These are phyloP conservation scores for Plagiodera versicolora DNA, from an alignment of 2,888 invertebrate species.

Conservation along the genomic window DNA sequence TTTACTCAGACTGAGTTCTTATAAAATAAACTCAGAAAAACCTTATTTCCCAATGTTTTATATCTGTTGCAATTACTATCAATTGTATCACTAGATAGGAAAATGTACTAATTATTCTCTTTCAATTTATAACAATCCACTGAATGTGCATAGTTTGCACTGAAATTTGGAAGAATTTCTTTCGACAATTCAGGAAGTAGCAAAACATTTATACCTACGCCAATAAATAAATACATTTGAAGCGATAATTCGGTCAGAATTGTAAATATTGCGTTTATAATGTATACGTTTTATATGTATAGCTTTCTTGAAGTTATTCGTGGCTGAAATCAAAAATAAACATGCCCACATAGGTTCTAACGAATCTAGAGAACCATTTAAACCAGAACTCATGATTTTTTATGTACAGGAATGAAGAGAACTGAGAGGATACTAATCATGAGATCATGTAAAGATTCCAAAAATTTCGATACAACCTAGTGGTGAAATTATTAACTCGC, in stretches of 20 bases:
- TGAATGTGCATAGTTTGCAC: neutral
- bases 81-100: no score
- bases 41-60: no score
- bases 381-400: neutral
- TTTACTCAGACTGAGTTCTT: no score
- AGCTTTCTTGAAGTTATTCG: conserved; percentile 8
- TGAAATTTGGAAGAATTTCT: neutral
- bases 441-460: no score
- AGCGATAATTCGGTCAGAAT: neutral
- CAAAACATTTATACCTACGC: neutral
- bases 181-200: neutral
- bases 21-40: no score
- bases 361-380: neutral
- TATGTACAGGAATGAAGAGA: neutral
- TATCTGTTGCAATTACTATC: no score
- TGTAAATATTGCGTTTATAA: conserved; percentile 24
- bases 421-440: neutral
- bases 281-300: conserved; percentile 9
- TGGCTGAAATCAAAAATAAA: conserved; percentile 11
- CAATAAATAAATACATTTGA: neutral
- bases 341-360: neutral
- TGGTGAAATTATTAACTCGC: no score
- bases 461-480: no score
- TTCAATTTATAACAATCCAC: no score
- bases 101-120: no score